These are phyloP conservation scores for Drosophila bocki DNA, from an alignment of 1,140 invertebrate genomes.

Conservation along the genomic window DNA sequence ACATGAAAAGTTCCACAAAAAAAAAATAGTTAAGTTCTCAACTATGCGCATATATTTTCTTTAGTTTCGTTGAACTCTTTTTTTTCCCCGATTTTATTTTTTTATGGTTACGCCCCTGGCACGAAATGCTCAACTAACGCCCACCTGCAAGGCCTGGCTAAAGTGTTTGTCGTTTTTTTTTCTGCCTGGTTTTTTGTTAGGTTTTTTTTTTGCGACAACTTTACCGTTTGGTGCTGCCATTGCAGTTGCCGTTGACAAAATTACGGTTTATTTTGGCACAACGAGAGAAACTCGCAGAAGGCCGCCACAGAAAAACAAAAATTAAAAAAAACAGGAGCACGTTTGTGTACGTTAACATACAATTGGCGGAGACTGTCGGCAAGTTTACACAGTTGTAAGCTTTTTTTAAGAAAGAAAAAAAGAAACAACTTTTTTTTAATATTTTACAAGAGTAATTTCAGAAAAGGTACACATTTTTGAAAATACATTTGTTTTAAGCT, in stretches of 20 bases:
- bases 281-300: conserved; percentile 15
- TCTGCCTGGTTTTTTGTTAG: not conserved
- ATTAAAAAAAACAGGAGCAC: conserved; percentile 16
- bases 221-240: conserved; percentile 25
- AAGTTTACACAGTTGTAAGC: not conserved
- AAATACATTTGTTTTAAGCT: not conserved
- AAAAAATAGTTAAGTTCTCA: conserved; percentile 16
- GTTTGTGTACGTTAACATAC: conserved; percentile 8
- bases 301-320: conserved; percentile 1
- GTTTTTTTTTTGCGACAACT: conserved; percentile 32
- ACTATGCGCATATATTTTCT: conserved; percentile 47
- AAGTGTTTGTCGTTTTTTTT: conserved; percentile 6
- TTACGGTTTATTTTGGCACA: conserved; percentile 49
- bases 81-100: conserved; percentile 8
- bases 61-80: conserved; percentile 45
- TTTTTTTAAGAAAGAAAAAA: not conserved
- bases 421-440: no score
- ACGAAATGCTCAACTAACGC: conserved; percentile 27
- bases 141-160: conserved; percentile 24
- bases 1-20: conserved; percentile 6
- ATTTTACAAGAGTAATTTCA: not conserved
- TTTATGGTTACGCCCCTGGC: conserved; percentile 37
- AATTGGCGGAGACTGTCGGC: conserved; percentile 10
- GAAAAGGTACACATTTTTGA: not conserved
- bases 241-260: conserved; percentile 58